phyloP scores from a whole-genome alignment of 2,797 vertebrate species.

The Cichlasoma orientale region DNA sequence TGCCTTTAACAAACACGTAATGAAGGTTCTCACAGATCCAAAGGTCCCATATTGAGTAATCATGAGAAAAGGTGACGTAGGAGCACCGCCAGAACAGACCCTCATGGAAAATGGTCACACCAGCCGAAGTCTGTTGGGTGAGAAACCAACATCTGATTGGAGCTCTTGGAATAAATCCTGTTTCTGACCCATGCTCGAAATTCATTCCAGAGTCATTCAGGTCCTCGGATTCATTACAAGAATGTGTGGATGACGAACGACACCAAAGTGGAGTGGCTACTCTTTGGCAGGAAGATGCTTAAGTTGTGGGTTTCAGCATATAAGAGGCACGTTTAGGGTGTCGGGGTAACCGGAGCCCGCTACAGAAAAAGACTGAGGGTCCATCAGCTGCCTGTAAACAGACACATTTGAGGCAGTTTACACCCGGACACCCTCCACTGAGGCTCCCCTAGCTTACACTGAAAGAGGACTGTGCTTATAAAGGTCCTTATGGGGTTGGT shows the following conservation, averaged over 20 bases:
- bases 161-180: background rate
- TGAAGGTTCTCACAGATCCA: conserved; percentile 53
- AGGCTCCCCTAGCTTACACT: background rate
- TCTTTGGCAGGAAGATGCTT: background rate
- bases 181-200: background rate
- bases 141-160: background rate
- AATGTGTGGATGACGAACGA: background rate
- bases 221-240: background rate
- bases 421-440: background rate
- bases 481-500: background rate
- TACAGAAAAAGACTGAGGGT: background rate
- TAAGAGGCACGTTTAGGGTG: background rate
- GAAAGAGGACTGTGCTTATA: background rate
- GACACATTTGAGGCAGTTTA: background rate
- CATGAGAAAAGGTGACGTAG: background rate
- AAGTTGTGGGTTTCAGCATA: background rate
- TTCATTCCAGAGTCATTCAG: background rate
- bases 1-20: background rate
- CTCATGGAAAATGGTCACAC: conserved; percentile 49
- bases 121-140: background rate
- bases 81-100: conserved; percentile 64
- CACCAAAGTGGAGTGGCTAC: background rate
- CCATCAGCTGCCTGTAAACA: background rate
- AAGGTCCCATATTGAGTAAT: conserved; percentile 40
- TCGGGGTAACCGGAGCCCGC: conserved; percentile 2